Evolutionary conservation across 2,888 invertebrate species (phyloP).

Genomic region (Chaitophorus viminalis): DNA sequence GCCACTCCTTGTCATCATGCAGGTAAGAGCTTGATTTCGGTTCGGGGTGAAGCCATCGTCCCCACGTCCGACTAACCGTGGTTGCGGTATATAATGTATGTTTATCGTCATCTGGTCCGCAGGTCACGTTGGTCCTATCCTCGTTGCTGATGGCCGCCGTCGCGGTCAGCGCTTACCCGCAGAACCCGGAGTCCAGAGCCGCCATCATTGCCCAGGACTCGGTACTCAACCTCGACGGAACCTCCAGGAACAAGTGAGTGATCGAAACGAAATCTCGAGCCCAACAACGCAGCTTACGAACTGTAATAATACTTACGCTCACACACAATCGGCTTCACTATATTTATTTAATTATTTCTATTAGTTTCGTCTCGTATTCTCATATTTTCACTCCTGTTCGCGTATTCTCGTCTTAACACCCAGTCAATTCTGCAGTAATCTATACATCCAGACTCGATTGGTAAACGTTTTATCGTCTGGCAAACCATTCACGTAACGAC

Average conservation of each 20-base stretch:
- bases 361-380: too few species aligned
- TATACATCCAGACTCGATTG: too few species aligned
- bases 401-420: background rate
- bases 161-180: slow-evolving; percentile 65
- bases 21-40: slow-evolving; percentile 12
- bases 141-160: slow-evolving; percentile 65
- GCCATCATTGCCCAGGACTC: slow-evolving; percentile 63
- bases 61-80: too few species aligned
- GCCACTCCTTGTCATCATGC: slow-evolving; percentile 24
- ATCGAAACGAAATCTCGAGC: background rate
- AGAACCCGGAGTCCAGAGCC: slow-evolving; percentile 64
- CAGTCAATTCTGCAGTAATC: background rate
- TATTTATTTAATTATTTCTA: too few species aligned
- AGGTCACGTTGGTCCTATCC: slow-evolving; percentile 39
- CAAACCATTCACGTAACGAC: background rate
- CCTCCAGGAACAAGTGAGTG: slow-evolving; percentile 64
- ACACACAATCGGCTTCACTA: too few species aligned
- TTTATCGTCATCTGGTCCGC: background rate
- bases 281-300: too few species aligned
- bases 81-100: too few species aligned
- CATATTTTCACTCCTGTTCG: too few species aligned
- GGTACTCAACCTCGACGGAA: slow-evolving; percentile 64
- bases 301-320: too few species aligned
- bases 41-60: too few species aligned
- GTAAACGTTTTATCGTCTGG: background rate